Evolutionary conservation across 2,797 vertebrate genomes (phyloP), one percentile per base, ranked within the genome.

Genomic region (Otolemur crassicaudatus): DNA sequence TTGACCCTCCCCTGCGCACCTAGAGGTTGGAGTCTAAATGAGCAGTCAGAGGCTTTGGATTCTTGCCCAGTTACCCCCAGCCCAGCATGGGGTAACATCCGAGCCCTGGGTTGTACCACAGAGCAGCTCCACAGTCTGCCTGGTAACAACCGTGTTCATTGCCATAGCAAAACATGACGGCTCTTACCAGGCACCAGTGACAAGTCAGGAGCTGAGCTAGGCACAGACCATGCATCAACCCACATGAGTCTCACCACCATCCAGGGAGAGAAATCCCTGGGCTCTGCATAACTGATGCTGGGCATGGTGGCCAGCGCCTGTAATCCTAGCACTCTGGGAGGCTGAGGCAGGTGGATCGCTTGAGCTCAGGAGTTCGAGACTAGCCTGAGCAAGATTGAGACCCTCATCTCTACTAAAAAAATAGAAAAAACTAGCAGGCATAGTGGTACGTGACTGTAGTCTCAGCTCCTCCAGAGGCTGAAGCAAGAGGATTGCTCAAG

Each of bases 171-270:
- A 31, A 23, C 5, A 16, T 53, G 34, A 3, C 0, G 1, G 5
- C 31, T 43, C 40, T 60, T 11, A 12, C 69, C 61, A 25, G 83
- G 22, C 3, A 0, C 20, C 1, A 0, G 0, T 8, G 14, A 9
- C 2, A 7, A 40, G 22, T 34, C 13, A 3, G 60, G 60, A 65
- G 58, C 79, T 53, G 40, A 56, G 29, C 19, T 4, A 43, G 34
- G 67, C 29, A 4, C 7, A 0, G 13, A 13, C 1, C 22, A 0
- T 0, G 0, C 0, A 0, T 56, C 29, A 3, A 22, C 60, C 43
- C 46, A 3, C 22, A 9, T 2, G 6, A 79, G 56, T 10, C 56
- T 85, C 34, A 7, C 8, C 76, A 67, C 43, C 2, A 0, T 27
- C 63, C 11, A 1, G 4, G 20, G 2, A 3, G 19, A 9, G 70